These are phyloP conservation scores for Notolepis coatsorum DNA, from an alignment of 2,797 vertebrate genomes.

Conservation along the genomic window DNA sequence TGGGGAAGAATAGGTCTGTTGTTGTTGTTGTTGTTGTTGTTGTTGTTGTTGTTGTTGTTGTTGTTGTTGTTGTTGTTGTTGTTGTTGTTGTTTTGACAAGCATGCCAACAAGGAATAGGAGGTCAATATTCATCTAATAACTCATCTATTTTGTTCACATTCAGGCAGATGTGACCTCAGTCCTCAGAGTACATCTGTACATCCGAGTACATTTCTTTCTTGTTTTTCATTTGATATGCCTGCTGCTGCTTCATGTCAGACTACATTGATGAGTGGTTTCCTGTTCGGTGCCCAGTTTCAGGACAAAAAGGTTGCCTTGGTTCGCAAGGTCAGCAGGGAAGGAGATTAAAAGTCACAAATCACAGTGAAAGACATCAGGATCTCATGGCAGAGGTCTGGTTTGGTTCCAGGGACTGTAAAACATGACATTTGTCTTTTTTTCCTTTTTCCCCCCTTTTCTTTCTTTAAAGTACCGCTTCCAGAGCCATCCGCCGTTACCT, in stretches of 20 bases:
- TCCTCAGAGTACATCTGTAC: not conserved
- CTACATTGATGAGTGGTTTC: constrained; percentile 17
- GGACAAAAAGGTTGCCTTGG: constrained; percentile 15
- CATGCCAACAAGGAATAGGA: not conserved
- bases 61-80: constrained; percentile 39
- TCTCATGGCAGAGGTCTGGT: constrained; percentile 20
- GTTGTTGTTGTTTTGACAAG: no score
- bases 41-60: constrained; percentile 30
- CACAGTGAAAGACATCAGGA: constrained; percentile 29
- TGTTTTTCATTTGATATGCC: constrained; percentile 8
- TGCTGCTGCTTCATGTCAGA: not conserved
- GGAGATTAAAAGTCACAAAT: constrained; percentile 42
- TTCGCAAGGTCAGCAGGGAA: constrained; percentile 14
- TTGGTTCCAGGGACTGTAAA: constrained; percentile 31
- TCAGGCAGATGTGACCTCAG: not conserved
- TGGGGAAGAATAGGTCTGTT: constrained; percentile 94
- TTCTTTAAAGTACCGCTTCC: constrained; percentile 13
- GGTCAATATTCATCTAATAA: not conserved
- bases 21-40: constrained; percentile 36
- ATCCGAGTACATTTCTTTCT: constrained; percentile 9
- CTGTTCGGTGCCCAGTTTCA: constrained; percentile 13
- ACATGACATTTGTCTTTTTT: constrained; percentile 29
- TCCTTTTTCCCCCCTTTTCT: no score
- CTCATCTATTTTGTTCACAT: not conserved
- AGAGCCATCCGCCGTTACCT: constrained; percentile 8